phyloP scores from a whole-genome alignment of 2,888 invertebrate species.

The Pristionchus arcanus region DNA sequence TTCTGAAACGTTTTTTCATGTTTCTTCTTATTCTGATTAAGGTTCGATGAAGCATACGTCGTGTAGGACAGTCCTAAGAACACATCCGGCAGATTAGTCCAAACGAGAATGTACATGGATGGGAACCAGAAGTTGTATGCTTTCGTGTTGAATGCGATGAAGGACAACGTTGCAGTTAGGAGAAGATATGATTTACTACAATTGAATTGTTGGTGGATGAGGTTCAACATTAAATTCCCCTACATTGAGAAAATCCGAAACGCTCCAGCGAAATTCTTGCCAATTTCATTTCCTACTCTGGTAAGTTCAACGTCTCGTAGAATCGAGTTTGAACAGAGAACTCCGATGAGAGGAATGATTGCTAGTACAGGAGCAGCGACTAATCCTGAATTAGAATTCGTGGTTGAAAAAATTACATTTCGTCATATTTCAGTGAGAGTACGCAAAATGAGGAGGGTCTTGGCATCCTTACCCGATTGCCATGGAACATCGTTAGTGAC shows the following conservation, averaged over 20 bases:
- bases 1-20: not conserved
- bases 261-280: not conserved
- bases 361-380: not conserved
- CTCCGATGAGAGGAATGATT: not conserved
- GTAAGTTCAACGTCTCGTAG: not conserved
- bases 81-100: not conserved
- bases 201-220: not conserved
- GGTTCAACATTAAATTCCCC: not conserved
- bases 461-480: not conserved
- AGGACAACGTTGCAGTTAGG: not conserved
- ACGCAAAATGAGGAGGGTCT: too few relatives aligned
- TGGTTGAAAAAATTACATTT: too few relatives aligned
- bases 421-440: too few relatives aligned
- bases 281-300: not conserved
- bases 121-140: not conserved
- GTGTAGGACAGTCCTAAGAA: not conserved
- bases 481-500: not conserved
- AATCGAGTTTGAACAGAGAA: not conserved
- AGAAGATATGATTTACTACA: not conserved
- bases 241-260: not conserved
- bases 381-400: too few relatives aligned
- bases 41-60: not conserved
- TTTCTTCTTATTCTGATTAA: not conserved
- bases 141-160: not conserved
- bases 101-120: not conserved